Conservation (phyloP, 1,140 invertebrate species). For the Bombus difficillimus region DNA sequence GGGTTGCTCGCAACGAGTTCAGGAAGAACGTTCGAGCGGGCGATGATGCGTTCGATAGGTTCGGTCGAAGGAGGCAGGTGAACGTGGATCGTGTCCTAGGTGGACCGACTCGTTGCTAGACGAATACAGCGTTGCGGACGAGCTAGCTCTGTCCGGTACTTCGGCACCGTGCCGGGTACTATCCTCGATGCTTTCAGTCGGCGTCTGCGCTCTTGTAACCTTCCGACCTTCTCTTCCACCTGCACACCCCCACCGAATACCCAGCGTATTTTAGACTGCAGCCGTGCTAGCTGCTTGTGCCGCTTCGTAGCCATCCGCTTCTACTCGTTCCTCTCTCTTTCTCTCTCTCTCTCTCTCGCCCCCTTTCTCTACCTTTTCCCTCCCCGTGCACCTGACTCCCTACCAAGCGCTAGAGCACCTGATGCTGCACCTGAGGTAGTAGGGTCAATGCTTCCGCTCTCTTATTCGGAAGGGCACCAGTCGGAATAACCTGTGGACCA, state of each 20-base stretch:
- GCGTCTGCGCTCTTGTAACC: slow-evolving; percentile 75
- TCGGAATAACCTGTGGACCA: background rate
- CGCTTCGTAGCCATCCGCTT: background rate
- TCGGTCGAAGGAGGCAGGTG: background rate
- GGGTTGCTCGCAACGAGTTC: background rate
- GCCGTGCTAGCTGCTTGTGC: slow-evolving; percentile 12
- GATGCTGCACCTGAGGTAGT: slow-evolving; percentile 41
- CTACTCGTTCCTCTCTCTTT: background rate
- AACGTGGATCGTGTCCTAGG: slow-evolving; percentile 21
- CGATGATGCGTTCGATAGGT: background rate
- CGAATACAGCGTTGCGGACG: slow-evolving; percentile 72
- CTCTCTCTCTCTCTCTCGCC: background rate
- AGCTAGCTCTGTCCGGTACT: slow-evolving; percentile 82
- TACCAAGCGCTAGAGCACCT: slow-evolving; percentile 27
- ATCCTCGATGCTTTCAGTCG: slow-evolving; percentile 68
- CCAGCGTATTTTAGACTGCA: slow-evolving; percentile 48
- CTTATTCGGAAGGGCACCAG: background rate
- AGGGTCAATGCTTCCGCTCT: slow-evolving; percentile 47
- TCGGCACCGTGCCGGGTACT: slow-evolving; percentile 74
- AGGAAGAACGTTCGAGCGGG: background rate
- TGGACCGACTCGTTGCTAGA: slow-evolving; percentile 34
- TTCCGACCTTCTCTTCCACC: slow-evolving; percentile 60
- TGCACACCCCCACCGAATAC: slow-evolving; percentile 52
- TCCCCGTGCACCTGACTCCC: background rate
- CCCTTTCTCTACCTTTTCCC: background rate